phyloP scores from a whole-genome alignment of 2,888 invertebrate species.

The Caenorhabditis parvicauda region DNA sequence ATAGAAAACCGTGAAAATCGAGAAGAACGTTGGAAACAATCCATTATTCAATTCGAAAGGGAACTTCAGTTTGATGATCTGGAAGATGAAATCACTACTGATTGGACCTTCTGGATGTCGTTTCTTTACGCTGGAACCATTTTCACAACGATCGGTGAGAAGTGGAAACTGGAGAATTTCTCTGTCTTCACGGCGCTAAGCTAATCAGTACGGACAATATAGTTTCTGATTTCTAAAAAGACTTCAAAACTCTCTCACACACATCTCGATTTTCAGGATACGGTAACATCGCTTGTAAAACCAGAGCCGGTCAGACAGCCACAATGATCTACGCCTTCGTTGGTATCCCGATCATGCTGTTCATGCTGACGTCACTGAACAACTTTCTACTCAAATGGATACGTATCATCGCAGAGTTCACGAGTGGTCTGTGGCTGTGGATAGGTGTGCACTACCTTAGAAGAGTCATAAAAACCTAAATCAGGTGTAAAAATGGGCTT shows the following conservation, averaged over 20 bases:
- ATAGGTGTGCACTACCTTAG: slow-evolving; percentile 22
- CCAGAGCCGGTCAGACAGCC: slow-evolving; percentile 78
- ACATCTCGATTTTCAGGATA: too few species aligned
- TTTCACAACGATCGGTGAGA: slow-evolving; percentile 60
- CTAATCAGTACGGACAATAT: background rate
- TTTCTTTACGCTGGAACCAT: slow-evolving; percentile 60
- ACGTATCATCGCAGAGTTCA: slow-evolving; percentile 19
- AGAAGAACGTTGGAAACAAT: slow-evolving; percentile 53
- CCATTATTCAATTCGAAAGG: slow-evolving; percentile 52
- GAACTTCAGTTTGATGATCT: slow-evolving; percentile 43
- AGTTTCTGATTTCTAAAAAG: slow-evolving; percentile 28
- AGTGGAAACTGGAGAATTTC: too few species aligned
- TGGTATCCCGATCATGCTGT: slow-evolving; percentile 86
- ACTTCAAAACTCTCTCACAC: too few species aligned
- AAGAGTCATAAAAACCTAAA: too few species aligned
- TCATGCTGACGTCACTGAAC: slow-evolving; percentile 89
- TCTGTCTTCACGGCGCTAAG: too few species aligned
- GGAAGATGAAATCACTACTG: slow-evolving; percentile 39
- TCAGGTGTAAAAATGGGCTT: slow-evolving; percentile 14
- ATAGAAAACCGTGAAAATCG: slow-evolving; percentile 42
- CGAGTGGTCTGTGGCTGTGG: slow-evolving; percentile 26
- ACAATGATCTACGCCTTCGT: slow-evolving; percentile 87
- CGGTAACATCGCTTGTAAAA: slow-evolving; percentile 89
- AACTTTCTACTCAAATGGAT: slow-evolving; percentile 72
- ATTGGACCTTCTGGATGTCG: slow-evolving; percentile 60